These are phyloP conservation scores for Cryptocephalus moraei DNA, from an alignment of 2,888 invertebrate species.

Conservation along the genomic window DNA sequence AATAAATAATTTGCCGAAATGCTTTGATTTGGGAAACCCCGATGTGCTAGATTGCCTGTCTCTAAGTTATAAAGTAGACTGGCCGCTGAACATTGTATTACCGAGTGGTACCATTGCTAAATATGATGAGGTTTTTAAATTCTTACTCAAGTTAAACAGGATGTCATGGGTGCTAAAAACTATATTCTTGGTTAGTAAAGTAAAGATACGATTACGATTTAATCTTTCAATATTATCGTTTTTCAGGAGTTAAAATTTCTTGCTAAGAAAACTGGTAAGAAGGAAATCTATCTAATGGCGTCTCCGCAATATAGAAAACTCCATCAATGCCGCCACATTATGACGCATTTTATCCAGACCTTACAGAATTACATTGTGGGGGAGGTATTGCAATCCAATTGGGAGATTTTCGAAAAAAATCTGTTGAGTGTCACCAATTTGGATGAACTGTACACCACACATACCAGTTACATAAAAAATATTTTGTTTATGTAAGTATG, in stretches of 20 bases:
- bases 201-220: neutral
- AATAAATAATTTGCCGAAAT: constrained; percentile 49
- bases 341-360: constrained; percentile 66
- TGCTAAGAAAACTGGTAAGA: constrained; percentile 30
- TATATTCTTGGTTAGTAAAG: constrained; percentile 49
- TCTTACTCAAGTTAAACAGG: constrained; percentile 62
- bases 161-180: constrained; percentile 68
- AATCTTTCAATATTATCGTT: constrained; percentile 2
- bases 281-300: constrained; percentile 37
- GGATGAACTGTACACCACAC: constrained; percentile 62
- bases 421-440: constrained; percentile 54
- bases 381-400: constrained; percentile 63
- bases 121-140: constrained; percentile 66
- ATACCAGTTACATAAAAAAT: constrained; percentile 64
- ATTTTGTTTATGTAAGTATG: constrained; percentile 50
- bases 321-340: constrained; percentile 62
- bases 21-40: constrained; percentile 54
- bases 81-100: constrained; percentile 71
- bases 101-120: constrained; percentile 59
- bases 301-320: constrained; percentile 62
- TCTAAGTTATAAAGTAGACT: constrained; percentile 53
- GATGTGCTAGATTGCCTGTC: constrained; percentile 58
- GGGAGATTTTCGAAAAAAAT: constrained; percentile 63
- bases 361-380: constrained; percentile 69
- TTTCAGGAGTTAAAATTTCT: constrained; percentile 48